Base-by-base conservation (phyloP, 2,888 invertebrate genomes). In the Acanthococcus lagerstroemiae region DNA sequence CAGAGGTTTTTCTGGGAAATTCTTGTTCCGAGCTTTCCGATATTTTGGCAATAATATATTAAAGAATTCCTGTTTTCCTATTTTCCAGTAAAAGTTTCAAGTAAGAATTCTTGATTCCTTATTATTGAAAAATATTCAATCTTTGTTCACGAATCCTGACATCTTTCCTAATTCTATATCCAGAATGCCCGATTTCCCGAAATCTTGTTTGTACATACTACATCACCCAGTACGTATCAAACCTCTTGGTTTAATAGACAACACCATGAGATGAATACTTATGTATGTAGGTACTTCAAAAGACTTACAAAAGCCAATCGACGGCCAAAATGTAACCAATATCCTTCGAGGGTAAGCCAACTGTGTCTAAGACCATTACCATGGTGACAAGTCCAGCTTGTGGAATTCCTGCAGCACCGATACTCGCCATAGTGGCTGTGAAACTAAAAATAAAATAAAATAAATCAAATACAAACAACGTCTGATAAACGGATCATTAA, bases 321-420 rank as follows among this genome's bases (percentile, higher is more conserved):
- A 93, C 90, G 22, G 92, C 91, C 69, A 93, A 85, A 74, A 94
- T 93, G 71, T 93, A 83, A 68, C 90, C 87, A 66, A 94, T 90
- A 76, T 93, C 92, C 75, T 91, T 88, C 0, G 90, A 88, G 54
- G 92, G 91, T 70, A 94, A 80, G 68, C 92, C 92, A 69, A 94
- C 88, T 7, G 93, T 91, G 76, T 93, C 91, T 72, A 94, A 79
- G 65, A 94, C 93, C 89, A 93, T 91, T 70, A 94, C 92, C 89
- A 95, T 91, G 74, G 95, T 95, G 56, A 95, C 90, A 72, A 95
- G 83, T 48, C 95, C 95, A 25, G 95, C 95, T 75, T 93, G 94
- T 4, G 95, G 95, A 72, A 97, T 93, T 55, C 95, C 95, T 9
- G 96, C 95, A 19, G 96, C 96, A 68, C 97, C 96, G 74, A 97